Percentiles rank a stretch among this genome's conserved stretches.
Conservation (phyloP, 2,888 invertebrate genomes). For the Netelia inedita region DNA sequence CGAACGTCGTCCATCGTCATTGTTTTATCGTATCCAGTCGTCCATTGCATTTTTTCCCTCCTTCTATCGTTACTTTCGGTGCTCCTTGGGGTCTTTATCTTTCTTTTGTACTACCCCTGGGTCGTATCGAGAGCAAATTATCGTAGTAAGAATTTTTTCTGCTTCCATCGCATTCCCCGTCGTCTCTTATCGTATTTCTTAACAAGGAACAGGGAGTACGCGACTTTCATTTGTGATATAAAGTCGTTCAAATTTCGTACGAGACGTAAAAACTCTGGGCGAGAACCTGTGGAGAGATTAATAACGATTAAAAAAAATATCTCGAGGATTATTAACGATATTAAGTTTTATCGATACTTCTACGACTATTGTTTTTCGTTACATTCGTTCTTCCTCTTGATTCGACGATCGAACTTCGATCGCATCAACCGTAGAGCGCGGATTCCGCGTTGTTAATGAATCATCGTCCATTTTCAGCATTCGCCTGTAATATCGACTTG, state of each 20-base stretch:
- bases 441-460: constrained; percentile 43
- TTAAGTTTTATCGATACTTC: neutral
- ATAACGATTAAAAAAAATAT: no score
- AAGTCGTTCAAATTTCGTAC: neutral
- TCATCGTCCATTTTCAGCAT: constrained; percentile 54
- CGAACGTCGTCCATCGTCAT: constrained; percentile 30
- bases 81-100: constrained; percentile 14
- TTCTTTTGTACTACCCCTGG: neutral
- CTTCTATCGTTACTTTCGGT: constrained; percentile 14
- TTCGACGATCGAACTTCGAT: constrained; percentile 53
- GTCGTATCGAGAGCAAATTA: neutral
- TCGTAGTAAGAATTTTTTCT: neutral
- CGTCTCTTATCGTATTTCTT: constrained; percentile 5
- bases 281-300: neutral
- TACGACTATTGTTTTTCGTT: constrained; percentile 6
- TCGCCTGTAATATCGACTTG: neutral
- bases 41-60: constrained; percentile 9
- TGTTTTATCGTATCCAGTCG: neutral
- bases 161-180: constrained; percentile 10
- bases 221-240: neutral
- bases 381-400: constrained; percentile 6
- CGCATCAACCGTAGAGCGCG: neutral
- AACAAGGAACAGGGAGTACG: neutral
- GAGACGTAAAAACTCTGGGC: no score
- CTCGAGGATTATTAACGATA: neutral